Conservation (phyloP, 2,113 vertebrate genomes). For the Nerophis lumbriciformis region DNA sequence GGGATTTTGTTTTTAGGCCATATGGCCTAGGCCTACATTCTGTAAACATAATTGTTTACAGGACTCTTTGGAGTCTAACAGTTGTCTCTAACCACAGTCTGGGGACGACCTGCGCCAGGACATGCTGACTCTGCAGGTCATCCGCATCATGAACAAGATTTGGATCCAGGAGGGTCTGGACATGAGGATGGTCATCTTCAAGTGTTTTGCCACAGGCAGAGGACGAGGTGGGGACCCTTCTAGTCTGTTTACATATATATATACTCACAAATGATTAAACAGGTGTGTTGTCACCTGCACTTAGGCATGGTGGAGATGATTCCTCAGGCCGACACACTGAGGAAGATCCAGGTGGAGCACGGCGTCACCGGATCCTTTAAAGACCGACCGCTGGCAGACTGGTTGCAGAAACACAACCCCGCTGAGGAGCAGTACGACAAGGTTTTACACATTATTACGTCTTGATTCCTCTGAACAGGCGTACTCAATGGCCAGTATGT, state of each 20-base stretch:
- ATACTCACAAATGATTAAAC: background rate
- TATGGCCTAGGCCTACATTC: no score
- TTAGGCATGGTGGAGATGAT: conserved; percentile 98
- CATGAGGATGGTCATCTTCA: conserved; percentile 98
- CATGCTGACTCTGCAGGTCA: conserved; percentile 97
- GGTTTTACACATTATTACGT: conserved; percentile 58
- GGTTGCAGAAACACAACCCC: conserved; percentile 95
- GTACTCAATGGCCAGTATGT: no score
- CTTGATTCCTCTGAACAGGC: no score
- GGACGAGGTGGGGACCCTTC: conserved; percentile 74
- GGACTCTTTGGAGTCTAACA: no score
- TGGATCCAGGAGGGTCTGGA: conserved; percentile 97
- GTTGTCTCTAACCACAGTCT: conserved; percentile 64
- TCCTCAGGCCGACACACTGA: conserved; percentile 90
- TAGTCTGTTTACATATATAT: background rate
- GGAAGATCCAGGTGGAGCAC: conserved; percentile 96
- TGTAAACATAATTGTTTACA: background rate
- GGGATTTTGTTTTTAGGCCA: no score
- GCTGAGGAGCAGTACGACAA: conserved; percentile 91
- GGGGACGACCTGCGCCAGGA: conserved; percentile 95
- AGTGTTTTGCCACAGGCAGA: conserved; percentile 89
- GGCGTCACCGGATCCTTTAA: conserved; percentile 97
- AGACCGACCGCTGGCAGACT: conserved; percentile 88
- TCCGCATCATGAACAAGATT: conserved; percentile 98
- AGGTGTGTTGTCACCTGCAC: background rate